These are phyloP conservation scores for Dolichoris vasculosae DNA, from an alignment of 1,140 invertebrate species.

Conservation along the genomic window DNA sequence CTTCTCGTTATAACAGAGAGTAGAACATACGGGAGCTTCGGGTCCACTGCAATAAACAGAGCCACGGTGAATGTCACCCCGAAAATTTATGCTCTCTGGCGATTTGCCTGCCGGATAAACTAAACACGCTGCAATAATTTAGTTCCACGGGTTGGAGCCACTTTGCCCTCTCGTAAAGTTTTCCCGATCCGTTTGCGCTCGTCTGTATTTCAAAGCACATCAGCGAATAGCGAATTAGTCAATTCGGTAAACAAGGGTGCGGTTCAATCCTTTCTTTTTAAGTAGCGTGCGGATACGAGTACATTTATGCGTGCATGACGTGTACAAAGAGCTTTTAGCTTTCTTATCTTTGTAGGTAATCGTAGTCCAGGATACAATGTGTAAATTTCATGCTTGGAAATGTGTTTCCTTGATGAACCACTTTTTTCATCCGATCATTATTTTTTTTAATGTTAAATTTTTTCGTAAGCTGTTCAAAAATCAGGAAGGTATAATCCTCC, in stretches of 20 bases:
- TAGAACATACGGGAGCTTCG: not conserved
- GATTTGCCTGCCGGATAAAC: not conserved
- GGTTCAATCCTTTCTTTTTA: not conserved
- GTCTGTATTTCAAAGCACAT: not conserved
- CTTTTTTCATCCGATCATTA: too few relatives aligned
- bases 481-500: too few relatives aligned
- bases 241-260: constrained; percentile 32
- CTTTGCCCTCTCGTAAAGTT: constrained; percentile 35
- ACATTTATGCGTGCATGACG: not conserved
- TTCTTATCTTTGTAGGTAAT: not conserved
- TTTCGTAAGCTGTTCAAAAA: too few relatives aligned
- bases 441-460: too few relatives aligned
- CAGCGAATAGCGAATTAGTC: not conserved
- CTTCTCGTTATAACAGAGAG: not conserved
- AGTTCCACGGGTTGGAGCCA: not conserved
- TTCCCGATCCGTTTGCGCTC: not conserved
- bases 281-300: not conserved
- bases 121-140: not conserved
- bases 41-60: not conserved
- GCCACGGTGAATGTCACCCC: not conserved
- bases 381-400: not conserved
- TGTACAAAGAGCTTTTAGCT: not conserved
- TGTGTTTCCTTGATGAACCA: not conserved
- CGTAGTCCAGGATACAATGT: not conserved
- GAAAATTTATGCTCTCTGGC: constrained; percentile 25